Percentiles rank a stretch among this genome's conserved stretches.
These are phyloP conservation scores for Ecliptopera silaceata DNA, from an alignment of 2,888 invertebrate genomes.

Conservation along the genomic window DNA sequence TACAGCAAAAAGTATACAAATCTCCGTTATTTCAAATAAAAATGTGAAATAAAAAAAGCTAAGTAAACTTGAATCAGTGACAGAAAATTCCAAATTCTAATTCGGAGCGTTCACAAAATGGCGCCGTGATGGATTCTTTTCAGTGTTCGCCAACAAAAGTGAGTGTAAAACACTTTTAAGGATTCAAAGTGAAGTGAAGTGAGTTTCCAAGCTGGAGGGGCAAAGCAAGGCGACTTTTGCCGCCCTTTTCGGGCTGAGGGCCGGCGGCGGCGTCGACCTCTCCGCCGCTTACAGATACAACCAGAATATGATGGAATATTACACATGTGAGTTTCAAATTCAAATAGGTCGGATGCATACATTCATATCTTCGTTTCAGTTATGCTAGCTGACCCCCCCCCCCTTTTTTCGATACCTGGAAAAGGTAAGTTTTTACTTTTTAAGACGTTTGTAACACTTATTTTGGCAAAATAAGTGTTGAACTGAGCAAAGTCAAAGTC, in stretches of 20 bases:
- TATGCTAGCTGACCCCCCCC: too few species aligned
- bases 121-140: slow-evolving; percentile 38
- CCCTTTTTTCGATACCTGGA: too few species aligned
- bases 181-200: slow-evolving; percentile 52
- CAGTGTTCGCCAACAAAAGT: slow-evolving; percentile 38
- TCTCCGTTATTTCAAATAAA: background rate
- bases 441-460: too few species aligned
- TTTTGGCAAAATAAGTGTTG: too few species aligned
- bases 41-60: background rate
- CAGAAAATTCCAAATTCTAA: slow-evolving; percentile 10
- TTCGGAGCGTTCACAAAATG: slow-evolving; percentile 38
- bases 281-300: slow-evolving; percentile 97
- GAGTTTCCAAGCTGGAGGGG: slow-evolving; percentile 84
- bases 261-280: slow-evolving; percentile 91
- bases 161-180: slow-evolving; percentile 33
- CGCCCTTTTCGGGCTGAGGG: slow-evolving; percentile 85
- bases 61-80: background rate
- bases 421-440: too few species aligned
- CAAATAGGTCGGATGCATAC: too few species aligned
- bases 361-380: too few species aligned
- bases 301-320: slow-evolving; percentile 99
- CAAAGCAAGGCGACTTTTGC: slow-evolving; percentile 86
- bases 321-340: slow-evolving; percentile 90
- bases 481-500: too few species aligned
- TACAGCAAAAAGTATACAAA: background rate